These are phyloP conservation scores for Oncorhynchus kisutch DNA, from an alignment of 2,113 vertebrate species.

Conservation along the genomic window DNA sequence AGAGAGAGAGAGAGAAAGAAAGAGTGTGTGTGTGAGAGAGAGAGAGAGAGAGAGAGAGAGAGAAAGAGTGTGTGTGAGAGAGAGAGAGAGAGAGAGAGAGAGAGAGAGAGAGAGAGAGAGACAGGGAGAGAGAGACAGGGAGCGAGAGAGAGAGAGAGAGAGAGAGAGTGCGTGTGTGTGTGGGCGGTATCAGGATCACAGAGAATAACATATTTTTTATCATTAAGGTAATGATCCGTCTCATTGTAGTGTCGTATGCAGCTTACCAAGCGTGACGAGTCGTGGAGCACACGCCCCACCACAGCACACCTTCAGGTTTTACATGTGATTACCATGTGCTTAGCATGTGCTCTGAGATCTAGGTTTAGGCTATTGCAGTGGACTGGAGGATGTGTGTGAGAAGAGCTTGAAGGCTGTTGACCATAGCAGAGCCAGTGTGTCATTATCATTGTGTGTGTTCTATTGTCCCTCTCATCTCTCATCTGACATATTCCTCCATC, in stretches of 20 bases:
- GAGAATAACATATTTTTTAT: slow-evolving; percentile 15
- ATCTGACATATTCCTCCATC: too few species aligned
- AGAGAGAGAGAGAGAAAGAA: too few species aligned
- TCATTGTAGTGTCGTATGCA: neutral
- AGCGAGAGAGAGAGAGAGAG: too few species aligned
- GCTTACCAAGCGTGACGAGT: neutral
- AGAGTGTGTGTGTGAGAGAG: too few species aligned
- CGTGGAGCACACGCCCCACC: neutral
- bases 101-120: too few species aligned
- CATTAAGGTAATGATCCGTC: slow-evolving; percentile 36
- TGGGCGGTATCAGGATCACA: slow-evolving; percentile 18
- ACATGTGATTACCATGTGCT: neutral
- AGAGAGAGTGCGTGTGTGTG: too few species aligned
- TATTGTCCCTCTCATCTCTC: neutral
- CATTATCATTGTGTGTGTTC: too few species aligned
- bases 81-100: too few species aligned
- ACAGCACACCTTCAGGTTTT: neutral
- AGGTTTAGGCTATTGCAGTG: neutral
- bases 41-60: too few species aligned
- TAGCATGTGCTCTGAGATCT: neutral
- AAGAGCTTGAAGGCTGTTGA: neutral
- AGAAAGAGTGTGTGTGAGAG: too few species aligned
- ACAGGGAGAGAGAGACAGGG: too few species aligned
- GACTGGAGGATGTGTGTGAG: neutral
- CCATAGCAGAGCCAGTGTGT: neutral